A percentile compares a stretch with the other conserved stretches of the same genome.
phyloP scores from a whole-genome alignment of 2,113 vertebrate genomes.

The Crocuta crocuta region DNA sequence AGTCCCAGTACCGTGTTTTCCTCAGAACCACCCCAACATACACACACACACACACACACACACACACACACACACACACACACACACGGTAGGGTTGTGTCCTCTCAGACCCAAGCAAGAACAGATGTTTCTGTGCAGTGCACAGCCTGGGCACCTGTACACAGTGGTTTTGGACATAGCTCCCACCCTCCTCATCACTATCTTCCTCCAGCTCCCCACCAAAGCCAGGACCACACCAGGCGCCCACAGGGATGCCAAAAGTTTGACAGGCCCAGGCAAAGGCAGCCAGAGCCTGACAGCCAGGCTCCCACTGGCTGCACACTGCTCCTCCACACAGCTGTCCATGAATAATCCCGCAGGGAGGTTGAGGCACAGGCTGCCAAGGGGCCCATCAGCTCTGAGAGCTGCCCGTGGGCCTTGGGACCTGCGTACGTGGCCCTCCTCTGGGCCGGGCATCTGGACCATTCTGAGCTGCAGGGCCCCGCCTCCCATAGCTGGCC shows the following conservation, averaged over 20 bases:
- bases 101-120: not conserved
- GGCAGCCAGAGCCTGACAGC: conserved; percentile 71
- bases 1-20: not conserved
- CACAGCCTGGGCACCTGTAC: not conserved
- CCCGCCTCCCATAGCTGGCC: not conserved
- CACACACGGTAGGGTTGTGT: not conserved
- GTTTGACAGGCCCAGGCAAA: conserved; percentile 83
- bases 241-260: conserved; percentile 53
- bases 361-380: conserved; percentile 66
- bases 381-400: conserved; percentile 79
- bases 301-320: conserved; percentile 78
- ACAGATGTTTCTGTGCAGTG: not conserved
- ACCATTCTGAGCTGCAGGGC: not conserved
- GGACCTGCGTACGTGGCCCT: conserved; percentile 47
- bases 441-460: conserved; percentile 48
- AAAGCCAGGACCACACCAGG: conserved; percentile 80
- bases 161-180: not conserved
- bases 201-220: conserved; percentile 80
- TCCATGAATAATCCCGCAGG: conserved; percentile 66
- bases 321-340: conserved; percentile 82
- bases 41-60: not conserved
- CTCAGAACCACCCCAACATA: not conserved
- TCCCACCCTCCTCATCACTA: not conserved
- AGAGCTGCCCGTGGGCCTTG: conserved; percentile 78
- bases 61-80: not conserved